These are phyloP conservation scores for Pimephales promelas DNA, from an alignment of 2,113 vertebrate genomes.

Conservation along the genomic window DNA sequence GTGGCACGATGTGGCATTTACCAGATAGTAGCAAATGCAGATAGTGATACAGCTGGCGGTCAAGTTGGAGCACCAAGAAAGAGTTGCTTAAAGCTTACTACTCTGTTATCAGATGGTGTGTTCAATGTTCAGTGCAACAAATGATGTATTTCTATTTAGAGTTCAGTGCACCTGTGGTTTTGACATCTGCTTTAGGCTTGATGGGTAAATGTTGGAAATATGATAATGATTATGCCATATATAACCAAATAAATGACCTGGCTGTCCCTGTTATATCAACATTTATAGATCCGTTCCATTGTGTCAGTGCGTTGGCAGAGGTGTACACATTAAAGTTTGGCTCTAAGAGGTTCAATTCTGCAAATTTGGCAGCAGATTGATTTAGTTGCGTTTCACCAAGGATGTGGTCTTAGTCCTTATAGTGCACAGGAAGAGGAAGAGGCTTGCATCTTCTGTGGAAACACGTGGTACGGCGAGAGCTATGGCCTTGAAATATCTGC, in stretches of 20 bases:
- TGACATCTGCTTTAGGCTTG: background rate
- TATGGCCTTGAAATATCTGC: constrained; percentile 5
- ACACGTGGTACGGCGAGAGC: constrained; percentile 4
- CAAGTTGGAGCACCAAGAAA: background rate
- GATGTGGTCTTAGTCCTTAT: constrained; percentile 59
- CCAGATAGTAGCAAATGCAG: background rate
- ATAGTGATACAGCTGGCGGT: background rate
- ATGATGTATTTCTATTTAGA: background rate
- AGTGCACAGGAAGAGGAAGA: constrained; percentile 55
- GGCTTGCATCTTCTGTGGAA: constrained; percentile 36
- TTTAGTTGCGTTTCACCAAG: constrained; percentile 37
- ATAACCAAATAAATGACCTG: background rate
- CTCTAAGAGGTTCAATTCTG: background rate
- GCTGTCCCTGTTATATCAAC: background rate
- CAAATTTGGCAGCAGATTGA: constrained; percentile 14
- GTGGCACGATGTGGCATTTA: background rate
- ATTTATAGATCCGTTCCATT: background rate
- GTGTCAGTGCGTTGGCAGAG: background rate
- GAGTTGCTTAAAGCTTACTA: background rate
- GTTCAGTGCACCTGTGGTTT: constrained; percentile 4
- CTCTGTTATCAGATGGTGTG: background rate
- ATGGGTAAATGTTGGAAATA: background rate
- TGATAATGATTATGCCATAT: background rate
- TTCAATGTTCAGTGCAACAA: background rate
- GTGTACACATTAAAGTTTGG: background rate